phyloP scores from a whole-genome alignment of 1,140 invertebrate species.

The Drosophila repletoides region DNA sequence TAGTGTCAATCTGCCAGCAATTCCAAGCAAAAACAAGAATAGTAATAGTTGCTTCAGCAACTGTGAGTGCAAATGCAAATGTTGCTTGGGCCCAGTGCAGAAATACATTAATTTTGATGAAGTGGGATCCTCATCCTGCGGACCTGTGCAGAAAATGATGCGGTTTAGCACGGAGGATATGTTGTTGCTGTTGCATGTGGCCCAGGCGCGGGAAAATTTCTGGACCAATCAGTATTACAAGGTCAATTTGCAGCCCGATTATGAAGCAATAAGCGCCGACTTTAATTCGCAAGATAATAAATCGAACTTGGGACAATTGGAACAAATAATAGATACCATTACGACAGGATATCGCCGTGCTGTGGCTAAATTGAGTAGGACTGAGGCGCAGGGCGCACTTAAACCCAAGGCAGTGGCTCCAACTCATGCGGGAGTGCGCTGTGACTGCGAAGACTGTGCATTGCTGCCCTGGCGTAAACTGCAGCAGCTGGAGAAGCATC shows the following conservation, averaged over 20 bases:
- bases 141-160: slow-evolving; percentile 44
- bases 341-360: slow-evolving; percentile 41
- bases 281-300: background rate
- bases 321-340: slow-evolving; percentile 33
- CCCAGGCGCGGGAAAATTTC: slow-evolving; percentile 31
- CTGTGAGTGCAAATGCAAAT: slow-evolving; percentile 42
- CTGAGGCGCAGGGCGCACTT: slow-evolving; percentile 7
- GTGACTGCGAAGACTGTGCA: slow-evolving; percentile 16
- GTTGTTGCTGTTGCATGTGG: slow-evolving; percentile 23
- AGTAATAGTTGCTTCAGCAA: background rate
- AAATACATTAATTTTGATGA: slow-evolving; percentile 42
- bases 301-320: background rate
- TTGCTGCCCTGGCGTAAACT: slow-evolving; percentile 27
- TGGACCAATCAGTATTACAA: slow-evolving; percentile 46
- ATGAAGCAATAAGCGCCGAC: background rate
- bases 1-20: slow-evolving; percentile 5
- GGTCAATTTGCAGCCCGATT: slow-evolving; percentile 22
- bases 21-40: background rate
- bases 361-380: background rate
- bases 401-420: background rate
- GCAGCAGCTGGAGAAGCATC: slow-evolving; percentile 27
- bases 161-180: slow-evolving; percentile 34
- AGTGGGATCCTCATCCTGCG: background rate
- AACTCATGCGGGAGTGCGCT: slow-evolving; percentile 16
- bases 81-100: slow-evolving; percentile 23